Evolutionary conservation across 2,113 vertebrate genomes (phyloP), one percentile per base, ranked within the genome.

Genomic region (Microcebus griseorufus): DNA sequence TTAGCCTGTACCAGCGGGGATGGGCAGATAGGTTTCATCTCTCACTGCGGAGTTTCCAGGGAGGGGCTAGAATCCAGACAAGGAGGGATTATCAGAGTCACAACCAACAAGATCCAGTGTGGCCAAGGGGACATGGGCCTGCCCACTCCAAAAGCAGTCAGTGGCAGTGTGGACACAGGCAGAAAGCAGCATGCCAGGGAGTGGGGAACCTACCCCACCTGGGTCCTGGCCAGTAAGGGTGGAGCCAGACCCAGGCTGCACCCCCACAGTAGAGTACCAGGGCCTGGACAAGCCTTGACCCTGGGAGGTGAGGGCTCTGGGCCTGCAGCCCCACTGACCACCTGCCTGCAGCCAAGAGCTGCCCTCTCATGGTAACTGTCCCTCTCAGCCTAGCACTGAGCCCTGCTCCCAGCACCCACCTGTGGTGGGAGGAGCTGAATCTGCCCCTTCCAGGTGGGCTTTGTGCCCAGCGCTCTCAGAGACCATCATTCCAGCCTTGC

Each of bases 381-480:
- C 48, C 39, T 34, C 62, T 86, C 62, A 69, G 7, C 6, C 20
- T 14, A 12, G n/a, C 48, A 3, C 7, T 48, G 9, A n/a, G 51
- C 48, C 32, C 27, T 58, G 25, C 10, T 34, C 45, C 29, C 29
- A 20, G 45, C 14, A 42, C 27, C 27, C 42, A 29, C 42, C 2
- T 76, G 27, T 16, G 42, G 27, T 4, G 16, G 45, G 12, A 39
- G 51, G 20, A 55, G n/a, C 6, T 8, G 5, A 32, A 17, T 34
- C 25, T 0, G 53, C 11, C 10, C 12, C 25, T 9, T 11, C 1
- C 4, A 0, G 2, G 13, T 27, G 29, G 60, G 45, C 11, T 1
- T 60, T 11, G 3, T 5, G 13, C 45, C 11, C 32, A 7, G n/a
- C 6, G 13, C 72, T n/a, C 37, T 55, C 65, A 27, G 67, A 20